These are phyloP conservation scores for Folsomia manolachei DNA, from an alignment of 2,888 invertebrate genomes.

Conservation along the genomic window DNA sequence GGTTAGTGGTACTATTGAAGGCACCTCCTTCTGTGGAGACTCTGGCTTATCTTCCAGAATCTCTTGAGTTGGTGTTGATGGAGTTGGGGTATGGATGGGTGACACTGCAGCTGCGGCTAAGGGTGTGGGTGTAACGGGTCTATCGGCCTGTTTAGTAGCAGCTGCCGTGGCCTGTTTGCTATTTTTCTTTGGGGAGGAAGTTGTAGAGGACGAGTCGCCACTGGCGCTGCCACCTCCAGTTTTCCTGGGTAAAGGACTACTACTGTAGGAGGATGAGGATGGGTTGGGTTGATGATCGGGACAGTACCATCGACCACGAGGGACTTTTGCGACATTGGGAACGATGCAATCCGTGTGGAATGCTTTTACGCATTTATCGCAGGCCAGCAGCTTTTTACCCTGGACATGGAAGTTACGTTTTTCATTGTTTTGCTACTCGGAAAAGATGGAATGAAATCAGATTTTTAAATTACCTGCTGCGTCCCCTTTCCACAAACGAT, in stretches of 20 bases:
- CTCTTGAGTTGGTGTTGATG: background rate
- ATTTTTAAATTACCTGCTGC: slow-evolving; percentile 51
- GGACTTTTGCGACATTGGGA: slow-evolving; percentile 77
- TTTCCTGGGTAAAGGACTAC: too few species aligned
- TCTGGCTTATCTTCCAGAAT: background rate
- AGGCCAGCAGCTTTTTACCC: slow-evolving; percentile 72
- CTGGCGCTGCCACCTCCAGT: too few species aligned
- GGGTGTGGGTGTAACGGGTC: background rate
- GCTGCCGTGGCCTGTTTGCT: background rate
- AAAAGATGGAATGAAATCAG: background rate
- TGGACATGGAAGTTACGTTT: too few species aligned
- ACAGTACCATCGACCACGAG: slow-evolving; percentile 86
- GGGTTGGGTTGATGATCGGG: slow-evolving; percentile 58
- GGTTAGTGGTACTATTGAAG: too few species aligned
- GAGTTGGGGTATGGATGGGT: background rate
- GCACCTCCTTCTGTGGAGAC: background rate
- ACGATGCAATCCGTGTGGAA: slow-evolving; percentile 92
- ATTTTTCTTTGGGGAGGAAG: background rate
- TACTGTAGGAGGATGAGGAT: slow-evolving; percentile 60
- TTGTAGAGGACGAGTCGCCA: background rate
- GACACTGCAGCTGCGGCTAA: too few species aligned
- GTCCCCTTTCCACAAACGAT: slow-evolving; percentile 81
- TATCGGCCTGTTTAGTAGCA: too few species aligned
- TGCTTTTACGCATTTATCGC: slow-evolving; percentile 85
- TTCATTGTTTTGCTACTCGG: too few species aligned